Conservation (phyloP, 2,888 invertebrate genomes). For the Leptinotarsa peninsularis region DNA sequence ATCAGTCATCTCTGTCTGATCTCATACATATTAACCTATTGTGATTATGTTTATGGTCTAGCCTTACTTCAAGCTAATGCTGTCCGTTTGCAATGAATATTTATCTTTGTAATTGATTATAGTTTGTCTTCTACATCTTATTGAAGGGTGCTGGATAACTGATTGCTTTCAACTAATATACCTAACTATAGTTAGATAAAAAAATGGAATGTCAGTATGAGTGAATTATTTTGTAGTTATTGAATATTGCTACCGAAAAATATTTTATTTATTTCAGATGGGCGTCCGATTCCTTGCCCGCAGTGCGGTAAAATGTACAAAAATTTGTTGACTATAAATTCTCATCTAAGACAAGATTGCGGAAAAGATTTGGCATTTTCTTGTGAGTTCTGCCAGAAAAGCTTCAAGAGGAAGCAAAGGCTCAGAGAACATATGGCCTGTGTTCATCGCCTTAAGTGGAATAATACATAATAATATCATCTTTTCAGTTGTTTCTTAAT, state of each 20-base stretch:
- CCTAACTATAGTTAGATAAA: neutral
- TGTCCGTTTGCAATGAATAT: too few species aligned
- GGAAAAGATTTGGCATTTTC: constrained; percentile 65
- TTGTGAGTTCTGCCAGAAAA: constrained; percentile 63
- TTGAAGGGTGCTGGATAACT: constrained; percentile 1
- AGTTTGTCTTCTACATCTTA: neutral
- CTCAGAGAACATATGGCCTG: constrained; percentile 60
- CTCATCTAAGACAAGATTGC: constrained; percentile 70
- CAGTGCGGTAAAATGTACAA: constrained; percentile 79
- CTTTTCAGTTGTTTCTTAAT: neutral
- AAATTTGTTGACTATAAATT: constrained; percentile 78
- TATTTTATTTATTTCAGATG: constrained; percentile 8
- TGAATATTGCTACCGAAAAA: constrained; percentile 27
- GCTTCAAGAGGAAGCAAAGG: constrained; percentile 63
- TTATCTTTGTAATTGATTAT: neutral
- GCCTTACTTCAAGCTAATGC: too few species aligned
- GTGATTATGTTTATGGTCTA: too few species aligned
- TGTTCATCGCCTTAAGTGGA: constrained; percentile 21
- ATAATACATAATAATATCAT: neutral
- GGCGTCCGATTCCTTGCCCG: constrained; percentile 63
- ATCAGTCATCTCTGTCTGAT: too few species aligned
- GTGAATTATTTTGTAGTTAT: neutral
- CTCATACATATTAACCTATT: too few species aligned
- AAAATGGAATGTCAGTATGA: neutral
- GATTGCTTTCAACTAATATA: constrained; percentile 7